These are phyloP conservation scores for Hermatobates lingyangjiaoensis DNA, from an alignment of 1,140 invertebrate species.

Conservation along the genomic window DNA sequence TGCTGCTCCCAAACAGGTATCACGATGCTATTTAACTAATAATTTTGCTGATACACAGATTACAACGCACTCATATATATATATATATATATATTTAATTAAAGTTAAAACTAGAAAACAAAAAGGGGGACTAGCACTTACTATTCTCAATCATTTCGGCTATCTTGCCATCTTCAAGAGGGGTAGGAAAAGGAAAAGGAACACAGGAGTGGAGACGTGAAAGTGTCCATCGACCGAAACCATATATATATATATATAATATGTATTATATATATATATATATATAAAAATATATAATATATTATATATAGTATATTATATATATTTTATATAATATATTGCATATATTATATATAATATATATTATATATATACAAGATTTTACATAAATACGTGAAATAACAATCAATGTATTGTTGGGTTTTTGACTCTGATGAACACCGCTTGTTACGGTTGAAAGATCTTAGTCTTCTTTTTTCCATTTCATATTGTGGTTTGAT, in stretches of 20 bases:
- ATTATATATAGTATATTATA: not conserved
- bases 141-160: not conserved
- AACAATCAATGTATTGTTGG: not conserved
- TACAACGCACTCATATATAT: not conserved
- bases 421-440: no score
- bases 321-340: not conserved
- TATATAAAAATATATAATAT: not conserved
- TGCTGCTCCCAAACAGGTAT: slow-evolving; percentile 10
- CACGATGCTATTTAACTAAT: not conserved
- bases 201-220: no score
- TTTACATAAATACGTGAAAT: not conserved
- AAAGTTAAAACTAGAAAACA: not conserved
- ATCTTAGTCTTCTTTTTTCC: not conserved
- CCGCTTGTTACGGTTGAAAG: no score
- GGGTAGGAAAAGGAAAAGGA: no score
- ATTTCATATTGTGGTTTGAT: not conserved
- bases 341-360: not conserved
- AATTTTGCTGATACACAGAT: not conserved
- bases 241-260: not conserved
- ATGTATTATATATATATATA: not conserved
- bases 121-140: no score
- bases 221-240: no score
- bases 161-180: not conserved
- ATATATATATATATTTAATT: not conserved
- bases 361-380: not conserved